Percentiles rank a stretch among this genome's conserved stretches.
These are phyloP conservation scores for Schizaphis graminum DNA, from an alignment of 2,888 invertebrate genomes.

Conservation along the genomic window DNA sequence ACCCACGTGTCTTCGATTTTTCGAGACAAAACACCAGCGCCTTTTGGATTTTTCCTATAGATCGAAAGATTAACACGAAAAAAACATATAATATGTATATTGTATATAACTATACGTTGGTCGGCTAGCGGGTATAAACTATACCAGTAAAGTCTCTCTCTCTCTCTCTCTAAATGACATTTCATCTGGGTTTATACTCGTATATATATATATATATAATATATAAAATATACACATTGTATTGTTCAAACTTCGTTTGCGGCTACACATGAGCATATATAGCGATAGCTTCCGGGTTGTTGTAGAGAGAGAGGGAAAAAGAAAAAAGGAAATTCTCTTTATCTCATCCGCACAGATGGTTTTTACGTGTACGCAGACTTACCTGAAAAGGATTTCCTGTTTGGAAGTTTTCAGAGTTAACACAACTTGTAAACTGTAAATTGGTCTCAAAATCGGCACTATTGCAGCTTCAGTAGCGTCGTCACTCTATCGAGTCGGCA, in stretches of 20 bases:
- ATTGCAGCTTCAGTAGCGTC: neutral
- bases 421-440: neutral
- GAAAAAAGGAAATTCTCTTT: neutral
- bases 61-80: neutral
- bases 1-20: neutral
- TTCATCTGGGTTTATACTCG: neutral
- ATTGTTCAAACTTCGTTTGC: neutral
- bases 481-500: neutral
- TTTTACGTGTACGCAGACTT: neutral
- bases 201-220: neutral
- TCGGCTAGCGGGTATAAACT: neutral
- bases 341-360: neutral
- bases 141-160: neutral
- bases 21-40: neutral
- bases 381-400: neutral
- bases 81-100: neutral
- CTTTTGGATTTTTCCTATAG: neutral
- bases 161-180: neutral
- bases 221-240: neutral
- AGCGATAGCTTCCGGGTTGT: neutral
- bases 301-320: neutral
- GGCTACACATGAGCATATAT: neutral
- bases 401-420: neutral
- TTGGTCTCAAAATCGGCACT: neutral
- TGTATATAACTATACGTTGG: neutral